These are phyloP conservation scores for Actinostola sp. DNA, from an alignment of 92 coral and sea anemone species.

Conservation along the genomic window DNA sequence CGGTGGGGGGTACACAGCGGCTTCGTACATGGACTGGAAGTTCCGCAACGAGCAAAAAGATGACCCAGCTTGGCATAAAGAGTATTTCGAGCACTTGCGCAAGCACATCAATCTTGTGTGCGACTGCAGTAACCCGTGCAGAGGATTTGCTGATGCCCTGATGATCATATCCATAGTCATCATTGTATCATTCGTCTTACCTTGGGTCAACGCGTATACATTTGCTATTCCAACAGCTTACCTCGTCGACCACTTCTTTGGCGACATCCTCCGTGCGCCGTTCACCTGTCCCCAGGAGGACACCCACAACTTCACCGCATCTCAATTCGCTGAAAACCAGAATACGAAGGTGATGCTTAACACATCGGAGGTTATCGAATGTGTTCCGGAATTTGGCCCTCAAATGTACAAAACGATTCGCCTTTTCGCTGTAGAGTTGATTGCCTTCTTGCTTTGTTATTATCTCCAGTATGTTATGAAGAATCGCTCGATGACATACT, in stretches of 20 bases:
- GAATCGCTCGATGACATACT: conserved; percentile 5
- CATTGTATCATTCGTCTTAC: conserved; percentile 60
- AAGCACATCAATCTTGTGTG: conserved; percentile 45
- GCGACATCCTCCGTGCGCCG: conserved; percentile 54
- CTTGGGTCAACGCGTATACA: conserved; percentile 55
- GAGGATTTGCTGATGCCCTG: conserved; percentile 53
- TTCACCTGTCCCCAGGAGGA: conserved; percentile 60
- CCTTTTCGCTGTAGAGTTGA: conserved; percentile 22
- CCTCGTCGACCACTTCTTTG: conserved; percentile 65
- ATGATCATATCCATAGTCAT: conserved; percentile 32
- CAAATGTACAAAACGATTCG: conserved; percentile 36
- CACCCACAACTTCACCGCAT: conserved; percentile 40
- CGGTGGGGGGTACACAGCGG: conserved; percentile 87
- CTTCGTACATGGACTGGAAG: conserved; percentile 89
- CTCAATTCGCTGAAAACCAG: conserved; percentile 44
- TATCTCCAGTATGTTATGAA: conserved; percentile 9
- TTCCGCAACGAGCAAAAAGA: conserved; percentile 76
- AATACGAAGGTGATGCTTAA: no score
- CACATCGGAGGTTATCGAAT: conserved; percentile 2
- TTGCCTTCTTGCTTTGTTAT: conserved; percentile 23
- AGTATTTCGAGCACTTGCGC: conserved; percentile 77
- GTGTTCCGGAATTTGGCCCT: conserved; percentile 59
- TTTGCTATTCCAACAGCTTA: conserved; percentile 69
- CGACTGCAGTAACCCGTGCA: conserved; percentile 70
- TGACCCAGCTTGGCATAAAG: conserved; percentile 79